These are phyloP conservation scores for Adelosebastes latens DNA, from an alignment of 2,797 vertebrate genomes.

Conservation along the genomic window DNA sequence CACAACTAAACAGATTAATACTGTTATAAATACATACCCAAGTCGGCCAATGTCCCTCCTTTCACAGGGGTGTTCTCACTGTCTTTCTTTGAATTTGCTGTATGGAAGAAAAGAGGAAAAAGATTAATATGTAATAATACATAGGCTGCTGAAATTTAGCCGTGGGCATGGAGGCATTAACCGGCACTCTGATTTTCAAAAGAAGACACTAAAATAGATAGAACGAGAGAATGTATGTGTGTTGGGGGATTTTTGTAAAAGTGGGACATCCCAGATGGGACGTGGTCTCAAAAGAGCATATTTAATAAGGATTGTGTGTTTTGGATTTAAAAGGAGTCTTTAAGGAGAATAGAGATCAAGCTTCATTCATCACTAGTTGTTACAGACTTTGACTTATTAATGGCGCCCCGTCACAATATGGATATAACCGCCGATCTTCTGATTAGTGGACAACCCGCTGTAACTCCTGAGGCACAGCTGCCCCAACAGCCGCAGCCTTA, in stretches of 20 bases:
- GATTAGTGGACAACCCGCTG: too few relatives aligned
- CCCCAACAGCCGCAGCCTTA: too few relatives aligned
- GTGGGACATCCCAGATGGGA: slow-evolving; percentile 54
- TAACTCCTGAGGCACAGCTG: too few relatives aligned
- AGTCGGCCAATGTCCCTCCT: slow-evolving; percentile 91
- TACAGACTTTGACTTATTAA: too few relatives aligned
- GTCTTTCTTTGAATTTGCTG: slow-evolving; percentile 96
- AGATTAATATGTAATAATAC: background rate
- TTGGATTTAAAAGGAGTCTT: too few relatives aligned
- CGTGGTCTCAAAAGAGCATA: slow-evolving; percentile 41
- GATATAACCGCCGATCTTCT: too few relatives aligned
- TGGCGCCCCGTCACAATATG: too few relatives aligned
- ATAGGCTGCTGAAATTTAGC: slow-evolving; percentile 2
- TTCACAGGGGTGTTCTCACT: slow-evolving; percentile 93
- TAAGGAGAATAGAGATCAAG: too few relatives aligned
- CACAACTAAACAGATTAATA: background rate
- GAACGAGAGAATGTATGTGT: background rate
- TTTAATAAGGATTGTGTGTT: slow-evolving; percentile 11
- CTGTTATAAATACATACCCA: slow-evolving; percentile 81
- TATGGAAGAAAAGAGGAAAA: slow-evolving; percentile 23
- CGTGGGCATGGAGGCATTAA: slow-evolving; percentile 18
- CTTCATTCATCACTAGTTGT: too few relatives aligned
- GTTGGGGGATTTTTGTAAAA: slow-evolving; percentile 20
- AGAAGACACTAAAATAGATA: slow-evolving; percentile 37
- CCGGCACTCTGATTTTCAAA: slow-evolving; percentile 23